Conservation (phyloP, 2,888 invertebrate species). For the Dyspetes luteomarginatus region DNA sequence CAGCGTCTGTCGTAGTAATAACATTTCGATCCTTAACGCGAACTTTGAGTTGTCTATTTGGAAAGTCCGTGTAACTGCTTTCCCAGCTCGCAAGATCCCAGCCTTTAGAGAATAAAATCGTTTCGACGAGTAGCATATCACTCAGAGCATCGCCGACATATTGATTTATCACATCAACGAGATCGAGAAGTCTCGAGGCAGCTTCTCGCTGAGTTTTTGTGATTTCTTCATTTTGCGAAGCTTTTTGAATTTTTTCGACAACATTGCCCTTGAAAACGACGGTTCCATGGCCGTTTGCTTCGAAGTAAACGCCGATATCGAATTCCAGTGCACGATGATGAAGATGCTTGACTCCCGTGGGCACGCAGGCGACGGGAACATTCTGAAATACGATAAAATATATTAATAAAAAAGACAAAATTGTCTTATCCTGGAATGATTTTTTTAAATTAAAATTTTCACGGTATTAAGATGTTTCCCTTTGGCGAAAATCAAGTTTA, state of each 20-base stretch:
- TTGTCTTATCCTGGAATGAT: no score
- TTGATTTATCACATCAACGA: conserved; percentile 96
- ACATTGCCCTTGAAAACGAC: conserved; percentile 92
- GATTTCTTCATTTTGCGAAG: conserved; percentile 80
- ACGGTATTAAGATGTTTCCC: conserved; percentile 3
- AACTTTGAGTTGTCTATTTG: conserved; percentile 94
- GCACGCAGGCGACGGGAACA: conserved; percentile 95
- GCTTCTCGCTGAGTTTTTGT: conserved; percentile 79
- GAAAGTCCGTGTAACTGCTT: conserved; percentile 92
- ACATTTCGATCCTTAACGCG: conserved; percentile 93
- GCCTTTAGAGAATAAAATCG: conserved; percentile 92
- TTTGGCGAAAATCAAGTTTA: no score
- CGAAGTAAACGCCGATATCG: conserved; percentile 99
- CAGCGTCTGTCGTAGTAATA: conserved; percentile 95
- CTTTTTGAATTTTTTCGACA: conserved; percentile 85
- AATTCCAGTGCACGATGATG: conserved; percentile 95
- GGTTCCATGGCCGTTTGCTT: conserved; percentile 99
- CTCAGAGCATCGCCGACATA: conserved; percentile 99
- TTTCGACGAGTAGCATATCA: conserved; percentile 97
- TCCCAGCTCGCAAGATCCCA: conserved; percentile 93
- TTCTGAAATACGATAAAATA: conserved; percentile 85
- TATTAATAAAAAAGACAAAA: background rate
- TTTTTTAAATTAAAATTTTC: no score
- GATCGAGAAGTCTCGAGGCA: conserved; percentile 87
- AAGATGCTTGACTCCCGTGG: conserved; percentile 98